Percentiles rank a stretch among this genome's conserved stretches.
These are phyloP conservation scores for Hormaphis cornu DNA, from an alignment of 1,140 invertebrate species.

Conservation along the genomic window DNA sequence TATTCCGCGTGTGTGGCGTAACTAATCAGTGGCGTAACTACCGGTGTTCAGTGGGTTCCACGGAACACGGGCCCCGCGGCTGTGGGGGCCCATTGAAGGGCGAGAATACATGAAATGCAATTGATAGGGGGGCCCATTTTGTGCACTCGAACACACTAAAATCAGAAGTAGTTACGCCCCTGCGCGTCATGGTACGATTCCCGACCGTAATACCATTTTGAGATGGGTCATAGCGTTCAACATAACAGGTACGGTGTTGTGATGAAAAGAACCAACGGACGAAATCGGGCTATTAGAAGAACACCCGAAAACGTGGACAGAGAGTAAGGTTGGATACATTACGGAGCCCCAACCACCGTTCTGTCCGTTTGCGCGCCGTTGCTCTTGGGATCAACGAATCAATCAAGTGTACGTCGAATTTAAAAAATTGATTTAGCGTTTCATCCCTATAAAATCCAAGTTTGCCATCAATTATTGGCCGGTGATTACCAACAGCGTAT, in stretches of 20 bases:
- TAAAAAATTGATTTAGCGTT: constrained; percentile 6
- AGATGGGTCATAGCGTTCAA: constrained; percentile 35
- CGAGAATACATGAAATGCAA: too few relatives aligned
- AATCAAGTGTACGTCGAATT: background rate
- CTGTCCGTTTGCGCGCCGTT: background rate
- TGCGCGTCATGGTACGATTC: constrained; percentile 10
- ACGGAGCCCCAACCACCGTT: constrained; percentile 31
- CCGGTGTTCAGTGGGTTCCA: too few relatives aligned
- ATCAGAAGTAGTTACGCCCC: too few relatives aligned
- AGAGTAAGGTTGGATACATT: constrained; percentile 31
- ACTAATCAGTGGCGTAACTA: too few relatives aligned
- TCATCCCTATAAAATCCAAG: constrained; percentile 34
- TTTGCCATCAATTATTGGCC: constrained; percentile 30
- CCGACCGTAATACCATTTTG: constrained; percentile 27
- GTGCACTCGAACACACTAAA: too few relatives aligned
- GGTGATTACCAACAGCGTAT: constrained; percentile 15
- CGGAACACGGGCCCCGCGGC: too few relatives aligned
- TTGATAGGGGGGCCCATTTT: too few relatives aligned
- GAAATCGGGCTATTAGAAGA: constrained; percentile 32
- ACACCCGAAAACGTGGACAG: constrained; percentile 35
- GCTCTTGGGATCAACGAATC: background rate
- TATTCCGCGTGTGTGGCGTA: too few relatives aligned
- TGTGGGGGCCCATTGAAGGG: too few relatives aligned
- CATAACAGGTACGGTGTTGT: constrained; percentile 33
- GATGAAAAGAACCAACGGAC: constrained; percentile 30